Base-by-base conservation (phyloP, 2,113 vertebrate species). In the Taurulus bubalis region DNA sequence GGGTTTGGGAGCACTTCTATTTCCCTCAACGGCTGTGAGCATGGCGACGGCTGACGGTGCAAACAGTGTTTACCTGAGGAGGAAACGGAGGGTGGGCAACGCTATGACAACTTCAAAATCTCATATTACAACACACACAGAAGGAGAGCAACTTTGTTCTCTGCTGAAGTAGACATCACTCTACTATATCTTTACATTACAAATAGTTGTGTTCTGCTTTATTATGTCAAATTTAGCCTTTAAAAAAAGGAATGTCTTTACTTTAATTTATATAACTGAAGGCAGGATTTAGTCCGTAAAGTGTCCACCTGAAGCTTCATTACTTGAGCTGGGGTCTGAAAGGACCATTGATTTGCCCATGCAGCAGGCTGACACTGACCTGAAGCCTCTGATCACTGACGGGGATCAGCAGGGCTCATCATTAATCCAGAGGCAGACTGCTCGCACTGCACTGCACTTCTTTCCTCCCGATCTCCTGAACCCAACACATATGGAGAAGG, bases 381-480 rank as follows among this genome's bases (percentile, higher is more conserved):
- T 38, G 58, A 71, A 71, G 72, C 73, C 72, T 80, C 75, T 75
- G 87, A 87, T 89, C 76, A 67, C 75, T 77, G 69, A 36, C 36
- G 65, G 75, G 71, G 78, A 83, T 85, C 87, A 85, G 82, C 74
- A 34, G 75, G 51, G 77, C 68, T 80, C 81, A 85, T 90, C 87
- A 79, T 83, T 92, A 75, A 67, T 83, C 81, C 62, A 0, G 18
- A 53, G 80, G 63, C 62, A 71, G 30, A 45, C 76, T 74, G 83
- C 88, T 84, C 12, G 53, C 85, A 14, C 80, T 42, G 84, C 82
- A 56, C 45, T 51, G 60, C 66, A 66, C 32, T 14, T 58, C 64
- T 0, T 22, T 18, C 7, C 47, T 47, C 3, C 16, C 3, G n/a
- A 59, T 58, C 20, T 55, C n/a, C 16, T 34, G 3, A 42, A 74